These are phyloP conservation scores for Formicarius rufipectus DNA, from an alignment of 2,113 vertebrate species.

Conservation along the genomic window DNA sequence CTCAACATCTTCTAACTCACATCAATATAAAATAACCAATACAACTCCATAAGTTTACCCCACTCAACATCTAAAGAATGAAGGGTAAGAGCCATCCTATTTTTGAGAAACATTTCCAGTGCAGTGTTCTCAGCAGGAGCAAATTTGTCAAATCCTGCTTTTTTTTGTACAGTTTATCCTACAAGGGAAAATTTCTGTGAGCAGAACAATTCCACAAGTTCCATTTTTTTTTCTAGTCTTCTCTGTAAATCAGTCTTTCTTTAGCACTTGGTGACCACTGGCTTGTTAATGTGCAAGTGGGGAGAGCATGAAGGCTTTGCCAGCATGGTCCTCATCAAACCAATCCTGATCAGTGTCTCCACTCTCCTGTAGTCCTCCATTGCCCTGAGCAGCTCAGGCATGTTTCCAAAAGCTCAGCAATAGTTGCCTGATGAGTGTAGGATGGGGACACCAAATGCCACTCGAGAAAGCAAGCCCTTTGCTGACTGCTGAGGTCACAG, in stretches of 20 bases:
- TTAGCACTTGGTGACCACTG: background rate
- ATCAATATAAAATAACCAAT: background rate
- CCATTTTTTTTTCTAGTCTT: background rate
- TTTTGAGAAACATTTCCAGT: background rate
- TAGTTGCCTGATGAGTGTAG: background rate
- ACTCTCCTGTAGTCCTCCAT: background rate
- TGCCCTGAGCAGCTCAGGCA: background rate
- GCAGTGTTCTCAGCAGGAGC: background rate
- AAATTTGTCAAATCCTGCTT: background rate
- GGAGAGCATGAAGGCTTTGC: background rate
- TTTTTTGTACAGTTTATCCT: background rate
- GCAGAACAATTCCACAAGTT: background rate
- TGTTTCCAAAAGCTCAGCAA: background rate
- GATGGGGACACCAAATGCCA: background rate
- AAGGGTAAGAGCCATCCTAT: background rate
- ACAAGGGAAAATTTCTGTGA: background rate
- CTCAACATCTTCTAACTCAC: background rate
- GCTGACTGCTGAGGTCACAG: background rate
- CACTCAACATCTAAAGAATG: background rate
- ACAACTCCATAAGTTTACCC: background rate
- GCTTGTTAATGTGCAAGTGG: accelerated
- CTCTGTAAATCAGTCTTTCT: background rate
- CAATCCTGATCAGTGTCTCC: background rate
- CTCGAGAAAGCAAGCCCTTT: accelerated
- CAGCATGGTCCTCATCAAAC: accelerated